Conservation (phyloP, 2,797 vertebrate genomes). For the Darevskia mixta region DNA sequence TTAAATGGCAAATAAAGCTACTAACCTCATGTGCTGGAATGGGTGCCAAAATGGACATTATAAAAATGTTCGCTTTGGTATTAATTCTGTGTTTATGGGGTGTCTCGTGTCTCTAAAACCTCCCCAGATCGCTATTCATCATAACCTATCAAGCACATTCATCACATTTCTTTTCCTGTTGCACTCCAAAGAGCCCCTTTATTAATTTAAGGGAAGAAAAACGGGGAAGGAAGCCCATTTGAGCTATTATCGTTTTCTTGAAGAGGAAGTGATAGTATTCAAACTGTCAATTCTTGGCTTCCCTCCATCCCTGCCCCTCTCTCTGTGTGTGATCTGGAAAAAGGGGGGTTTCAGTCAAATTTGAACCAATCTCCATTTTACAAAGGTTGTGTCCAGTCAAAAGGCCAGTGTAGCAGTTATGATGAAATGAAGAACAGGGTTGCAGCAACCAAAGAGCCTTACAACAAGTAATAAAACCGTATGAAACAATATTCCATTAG, state of each 20-base stretch:
- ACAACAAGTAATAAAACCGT: neutral
- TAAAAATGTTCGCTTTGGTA: conserved; percentile 71
- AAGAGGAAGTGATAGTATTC: conserved; percentile 67
- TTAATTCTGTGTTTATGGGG: conserved; percentile 74
- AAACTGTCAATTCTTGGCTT: conserved; percentile 65
- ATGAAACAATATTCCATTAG: neutral
- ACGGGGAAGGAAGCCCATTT: conserved; percentile 63
- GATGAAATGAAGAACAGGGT: neutral
- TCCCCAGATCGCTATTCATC: conserved; percentile 72
- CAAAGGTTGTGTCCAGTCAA: conserved; percentile 35
- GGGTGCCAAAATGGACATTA: conserved; percentile 73
- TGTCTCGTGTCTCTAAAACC: conserved; percentile 70
- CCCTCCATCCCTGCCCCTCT: conserved; percentile 56
- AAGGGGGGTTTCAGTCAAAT: conserved; percentile 45
- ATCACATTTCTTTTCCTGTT: conserved; percentile 74
- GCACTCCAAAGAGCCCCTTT: conserved; percentile 61
- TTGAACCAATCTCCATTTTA: conserved; percentile 59
- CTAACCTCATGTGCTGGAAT: conserved; percentile 65
- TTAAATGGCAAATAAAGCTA: conserved; percentile 72
- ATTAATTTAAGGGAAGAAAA: conserved; percentile 72
- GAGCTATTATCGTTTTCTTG: conserved; percentile 68
- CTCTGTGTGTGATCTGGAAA: conserved; percentile 45
- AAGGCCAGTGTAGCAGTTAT: neutral
- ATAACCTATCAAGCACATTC: conserved; percentile 71
- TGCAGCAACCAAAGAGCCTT: neutral